A percentile compares a stretch with the other conserved stretches of the same genome.
Conservation (phyloP, 1,140 invertebrate species). For the Belonocnema kinseyi region DNA sequence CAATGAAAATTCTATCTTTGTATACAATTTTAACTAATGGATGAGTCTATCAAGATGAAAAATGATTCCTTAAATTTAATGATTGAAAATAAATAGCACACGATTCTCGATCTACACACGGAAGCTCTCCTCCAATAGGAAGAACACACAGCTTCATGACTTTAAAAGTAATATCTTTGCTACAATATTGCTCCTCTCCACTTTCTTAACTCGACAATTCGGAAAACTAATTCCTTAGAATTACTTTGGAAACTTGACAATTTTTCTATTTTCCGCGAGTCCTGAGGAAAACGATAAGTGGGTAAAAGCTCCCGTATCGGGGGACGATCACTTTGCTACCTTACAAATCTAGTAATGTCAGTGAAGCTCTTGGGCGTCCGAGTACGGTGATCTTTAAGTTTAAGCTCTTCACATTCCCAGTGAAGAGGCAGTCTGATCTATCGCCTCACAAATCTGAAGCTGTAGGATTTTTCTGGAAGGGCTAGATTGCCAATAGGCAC, state of each 20-base stretch:
- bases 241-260: constrained; percentile 29
- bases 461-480: constrained; percentile 81
- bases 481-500: constrained; percentile 81
- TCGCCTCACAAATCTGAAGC: constrained; percentile 77
- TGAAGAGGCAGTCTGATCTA: constrained; percentile 43
- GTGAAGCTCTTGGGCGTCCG: constrained; percentile 48
- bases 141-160: not conserved
- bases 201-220: not conserved
- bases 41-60: not conserved
- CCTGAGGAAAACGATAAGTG: not conserved
- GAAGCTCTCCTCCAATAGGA: constrained; percentile 1
- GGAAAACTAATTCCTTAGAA: not conserved
- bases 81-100: constrained; percentile 12
- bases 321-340: constrained; percentile 45
- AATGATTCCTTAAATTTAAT: not conserved
- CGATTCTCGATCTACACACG: not conserved
- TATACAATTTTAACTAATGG: too few relatives aligned
- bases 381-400: constrained; percentile 1
- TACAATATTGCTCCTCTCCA: not conserved
- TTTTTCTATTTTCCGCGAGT: constrained; percentile 13
- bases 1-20: too few relatives aligned
- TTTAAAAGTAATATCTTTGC: constrained; percentile 1
- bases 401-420: constrained; percentile 26
- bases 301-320: constrained; percentile 31
- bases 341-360: constrained; percentile 67